A percentile compares a stretch with the other conserved stretches of the same genome.
Evolutionary conservation across 2,888 invertebrate genomes (phyloP).

Genomic region (Macaria liturata): DNA sequence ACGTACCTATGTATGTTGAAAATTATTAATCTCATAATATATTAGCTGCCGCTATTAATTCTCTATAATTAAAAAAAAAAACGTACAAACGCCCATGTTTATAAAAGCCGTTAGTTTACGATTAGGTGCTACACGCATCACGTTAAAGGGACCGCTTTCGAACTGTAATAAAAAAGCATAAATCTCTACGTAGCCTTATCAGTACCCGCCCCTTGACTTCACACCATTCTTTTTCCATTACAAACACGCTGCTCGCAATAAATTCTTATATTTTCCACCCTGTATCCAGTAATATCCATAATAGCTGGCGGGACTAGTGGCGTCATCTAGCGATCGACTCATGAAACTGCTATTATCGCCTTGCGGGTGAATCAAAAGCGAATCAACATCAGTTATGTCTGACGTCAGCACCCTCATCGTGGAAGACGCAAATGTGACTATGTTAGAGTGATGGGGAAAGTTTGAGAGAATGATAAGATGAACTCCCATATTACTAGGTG

Average conservation of each 20-base stretch:
- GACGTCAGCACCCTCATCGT: conserved; percentile 73
- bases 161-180: conserved; percentile 32
- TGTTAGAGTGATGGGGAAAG: conserved; percentile 68
- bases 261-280: conserved; percentile 55
- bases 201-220: conserved; percentile 42
- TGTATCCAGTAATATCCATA: conserved; percentile 40
- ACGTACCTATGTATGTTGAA: too few relatives aligned
- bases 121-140: conserved; percentile 20
- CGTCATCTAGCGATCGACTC: conserved; percentile 60
- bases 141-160: conserved; percentile 17
- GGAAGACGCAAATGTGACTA: conserved; percentile 57
- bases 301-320: conserved; percentile 39
- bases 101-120: conserved; percentile 19
- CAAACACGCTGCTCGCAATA: conserved; percentile 48
- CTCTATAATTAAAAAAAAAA: conserved; percentile 9
- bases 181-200: conserved; percentile 32
- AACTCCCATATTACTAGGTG: conserved; percentile 5
- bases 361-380: conserved; percentile 74
- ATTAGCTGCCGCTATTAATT: not conserved
- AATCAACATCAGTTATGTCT: conserved; percentile 79
- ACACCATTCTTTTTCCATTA: conserved; percentile 57
- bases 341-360: conserved; percentile 74
- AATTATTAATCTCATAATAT: too few relatives aligned
- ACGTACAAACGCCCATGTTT: conserved; percentile 13
- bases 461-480: conserved; percentile 41